Evolutionary conservation across 2,888 invertebrate species (phyloP), one percentile per base, ranked within the genome.

Genomic region (Torymus aiolomorphi): DNA sequence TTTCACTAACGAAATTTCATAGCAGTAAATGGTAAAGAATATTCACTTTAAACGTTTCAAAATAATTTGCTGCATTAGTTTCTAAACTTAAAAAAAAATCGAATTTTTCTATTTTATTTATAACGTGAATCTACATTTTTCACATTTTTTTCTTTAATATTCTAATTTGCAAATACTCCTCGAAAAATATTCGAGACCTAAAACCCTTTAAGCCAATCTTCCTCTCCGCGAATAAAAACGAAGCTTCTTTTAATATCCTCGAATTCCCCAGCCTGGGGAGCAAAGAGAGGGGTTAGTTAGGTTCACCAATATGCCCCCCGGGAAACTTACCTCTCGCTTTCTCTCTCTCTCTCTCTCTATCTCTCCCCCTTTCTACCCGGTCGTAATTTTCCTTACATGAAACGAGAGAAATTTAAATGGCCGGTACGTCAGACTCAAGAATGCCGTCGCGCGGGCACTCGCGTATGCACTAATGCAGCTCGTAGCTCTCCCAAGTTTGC

Each of bases 381-480:
- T 24, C 57, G 80, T 76, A 80, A 80, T 80, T 80, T 76, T 76
- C 76, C 76, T 80, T 67, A 80, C 76, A 67, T 72, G 67, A 80
- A 80, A 76, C 65, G 66, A 80, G 76, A 80, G 76, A 80, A 80
- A 80, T 80, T 80, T 80, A 80, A 80, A 80, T 72, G 72, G 76
- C 78, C 72, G 75, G 79, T 82, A 81, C 80, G 82, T 83, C 78
- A 76, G 73, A 70, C 75, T 76, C 71, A 80, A 80, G 80, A 83
- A 84, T 84, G 82, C 80, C 71, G 67, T 84, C 72, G 82, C 76
- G 81, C 72, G 81, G 77, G 80, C 78, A 83, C 82, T 81, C 83
- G 83, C 87, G 86, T 86, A 88, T 89, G 86, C 86, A 76, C 84
- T 88, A 88, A 88, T 88, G 87, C 85, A 86, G 84, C 88, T 87